These are phyloP conservation scores for Sphinx pinastri DNA, from an alignment of 2,888 invertebrate genomes.

Conservation along the genomic window DNA sequence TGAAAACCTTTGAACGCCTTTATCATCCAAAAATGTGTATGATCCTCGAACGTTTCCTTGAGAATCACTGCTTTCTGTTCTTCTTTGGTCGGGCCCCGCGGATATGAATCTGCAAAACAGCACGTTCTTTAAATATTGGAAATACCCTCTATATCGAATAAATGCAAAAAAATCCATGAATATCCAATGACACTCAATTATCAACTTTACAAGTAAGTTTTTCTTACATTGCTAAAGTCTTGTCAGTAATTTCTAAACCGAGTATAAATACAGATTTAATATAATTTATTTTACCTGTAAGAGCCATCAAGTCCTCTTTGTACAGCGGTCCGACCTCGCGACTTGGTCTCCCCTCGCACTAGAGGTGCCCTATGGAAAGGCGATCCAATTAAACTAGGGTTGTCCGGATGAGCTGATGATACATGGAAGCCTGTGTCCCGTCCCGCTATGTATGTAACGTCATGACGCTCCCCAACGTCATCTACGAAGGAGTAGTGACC, in stretches of 20 bases:
- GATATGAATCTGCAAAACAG: slow-evolving; percentile 85
- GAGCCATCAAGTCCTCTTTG: slow-evolving; percentile 89
- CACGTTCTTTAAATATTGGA: not conserved
- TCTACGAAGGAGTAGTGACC: slow-evolving; percentile 89
- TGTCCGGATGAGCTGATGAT: slow-evolving; percentile 87
- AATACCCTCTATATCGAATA: not conserved
- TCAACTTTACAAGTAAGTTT: too few relatives aligned
- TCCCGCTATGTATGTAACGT: slow-evolving; percentile 90
- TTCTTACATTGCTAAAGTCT: too few relatives aligned
- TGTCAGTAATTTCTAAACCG: too few relatives aligned
- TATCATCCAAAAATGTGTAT: slow-evolving; percentile 91
- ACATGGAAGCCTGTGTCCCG: slow-evolving; percentile 90
- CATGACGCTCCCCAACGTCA: slow-evolving; percentile 89
- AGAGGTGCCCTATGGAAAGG: slow-evolving; percentile 86
- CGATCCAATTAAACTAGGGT: slow-evolving; percentile 86
- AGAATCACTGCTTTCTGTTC: slow-evolving; percentile 89
- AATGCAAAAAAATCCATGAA: not conserved
- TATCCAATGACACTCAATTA: too few relatives aligned
- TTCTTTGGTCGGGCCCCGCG: slow-evolving; percentile 89
- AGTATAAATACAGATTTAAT: too few relatives aligned
- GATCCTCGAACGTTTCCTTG: slow-evolving; percentile 89
- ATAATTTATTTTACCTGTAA: slow-evolving; percentile 78
- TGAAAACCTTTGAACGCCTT: slow-evolving; percentile 86
- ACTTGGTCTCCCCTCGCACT: slow-evolving; percentile 85
- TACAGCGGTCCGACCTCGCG: slow-evolving; percentile 88